phyloP scores from a whole-genome alignment of 2,888 invertebrate genomes.

The Lochmaea crataegi region DNA sequence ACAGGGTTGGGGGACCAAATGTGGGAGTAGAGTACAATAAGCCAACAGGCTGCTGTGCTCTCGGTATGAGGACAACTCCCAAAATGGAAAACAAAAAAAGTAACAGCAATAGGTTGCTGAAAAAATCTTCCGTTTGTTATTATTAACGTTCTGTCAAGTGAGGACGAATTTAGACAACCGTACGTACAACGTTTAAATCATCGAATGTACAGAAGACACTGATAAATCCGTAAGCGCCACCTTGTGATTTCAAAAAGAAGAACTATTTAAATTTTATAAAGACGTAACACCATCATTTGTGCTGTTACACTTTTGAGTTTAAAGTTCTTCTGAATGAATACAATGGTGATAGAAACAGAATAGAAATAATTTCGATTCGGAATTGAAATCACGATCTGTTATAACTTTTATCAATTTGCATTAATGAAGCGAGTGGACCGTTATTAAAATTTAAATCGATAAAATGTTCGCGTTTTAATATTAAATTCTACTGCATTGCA shows the following conservation, averaged over 20 bases:
- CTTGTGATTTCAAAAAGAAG: background rate
- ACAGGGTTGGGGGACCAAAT: too few relatives aligned
- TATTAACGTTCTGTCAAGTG: too few relatives aligned
- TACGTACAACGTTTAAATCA: too few relatives aligned
- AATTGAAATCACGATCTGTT: constrained; percentile 40
- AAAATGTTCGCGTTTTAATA: constrained; percentile 40
- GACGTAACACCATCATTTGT: background rate
- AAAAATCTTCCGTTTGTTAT: too few relatives aligned
- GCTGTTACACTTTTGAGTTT: background rate
- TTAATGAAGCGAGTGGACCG: constrained; percentile 40
- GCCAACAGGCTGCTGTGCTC: too few relatives aligned
- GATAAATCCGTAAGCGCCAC: too few relatives aligned
- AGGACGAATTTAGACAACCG: too few relatives aligned
- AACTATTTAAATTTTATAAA: background rate
- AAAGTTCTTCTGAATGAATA: background rate
- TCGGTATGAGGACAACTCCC: too few relatives aligned
- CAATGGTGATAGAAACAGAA: constrained; percentile 22
- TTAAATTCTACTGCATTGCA: constrained; percentile 40
- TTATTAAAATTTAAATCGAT: constrained; percentile 40
- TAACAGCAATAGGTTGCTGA: too few relatives aligned
- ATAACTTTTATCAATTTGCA: constrained; percentile 43
- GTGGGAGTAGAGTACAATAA: too few relatives aligned
- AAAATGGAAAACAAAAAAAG: too few relatives aligned
- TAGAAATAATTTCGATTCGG: constrained; percentile 35
- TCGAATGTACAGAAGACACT: too few relatives aligned